Percentiles rank a stretch among this genome's conserved stretches.
Evolutionary conservation across 2,113 vertebrate species (phyloP).

Genomic region (Symphodus melops): DNA sequence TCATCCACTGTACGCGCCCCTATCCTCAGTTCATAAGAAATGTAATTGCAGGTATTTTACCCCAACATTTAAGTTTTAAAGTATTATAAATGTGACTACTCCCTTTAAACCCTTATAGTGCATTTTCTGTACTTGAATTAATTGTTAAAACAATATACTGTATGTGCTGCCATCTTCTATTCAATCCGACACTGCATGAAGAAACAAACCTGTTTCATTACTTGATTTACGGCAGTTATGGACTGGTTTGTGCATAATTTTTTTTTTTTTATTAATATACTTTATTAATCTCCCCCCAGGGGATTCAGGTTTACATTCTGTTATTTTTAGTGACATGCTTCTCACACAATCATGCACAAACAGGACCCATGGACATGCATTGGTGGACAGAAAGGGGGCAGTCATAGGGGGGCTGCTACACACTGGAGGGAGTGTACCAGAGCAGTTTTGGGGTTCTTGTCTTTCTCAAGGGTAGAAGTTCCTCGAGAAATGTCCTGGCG

Average conservation of each 20-base stretch:
- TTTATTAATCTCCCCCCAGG: too few species aligned
- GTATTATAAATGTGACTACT: conserved; percentile 1
- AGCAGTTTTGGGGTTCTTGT: too few species aligned
- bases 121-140: conserved; percentile 38
- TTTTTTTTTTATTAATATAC: too few species aligned
- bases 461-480: too few species aligned
- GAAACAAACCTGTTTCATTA: conserved; percentile 25
- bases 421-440: too few species aligned
- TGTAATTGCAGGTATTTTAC: conserved; percentile 14
- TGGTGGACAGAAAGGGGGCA: too few species aligned
- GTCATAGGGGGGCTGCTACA: too few species aligned
- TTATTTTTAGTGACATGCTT: too few species aligned
- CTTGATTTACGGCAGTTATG: conserved; percentile 39
- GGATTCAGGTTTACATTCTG: too few species aligned
- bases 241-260: conserved; percentile 17
- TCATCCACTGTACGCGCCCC: neutral
- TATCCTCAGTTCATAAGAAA: neutral
- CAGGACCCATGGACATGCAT: too few species aligned
- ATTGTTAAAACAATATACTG: conserved; percentile 31
- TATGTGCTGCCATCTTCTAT: conserved; percentile 28
- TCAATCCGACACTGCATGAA: conserved; percentile 32
- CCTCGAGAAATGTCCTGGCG: too few species aligned
- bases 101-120: conserved; percentile 8
- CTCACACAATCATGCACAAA: too few species aligned
- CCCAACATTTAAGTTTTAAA: conserved; percentile 1